Evolutionary conservation across 2,113 vertebrate genomes (phyloP).

Genomic region (Sander vitreus): DNA sequence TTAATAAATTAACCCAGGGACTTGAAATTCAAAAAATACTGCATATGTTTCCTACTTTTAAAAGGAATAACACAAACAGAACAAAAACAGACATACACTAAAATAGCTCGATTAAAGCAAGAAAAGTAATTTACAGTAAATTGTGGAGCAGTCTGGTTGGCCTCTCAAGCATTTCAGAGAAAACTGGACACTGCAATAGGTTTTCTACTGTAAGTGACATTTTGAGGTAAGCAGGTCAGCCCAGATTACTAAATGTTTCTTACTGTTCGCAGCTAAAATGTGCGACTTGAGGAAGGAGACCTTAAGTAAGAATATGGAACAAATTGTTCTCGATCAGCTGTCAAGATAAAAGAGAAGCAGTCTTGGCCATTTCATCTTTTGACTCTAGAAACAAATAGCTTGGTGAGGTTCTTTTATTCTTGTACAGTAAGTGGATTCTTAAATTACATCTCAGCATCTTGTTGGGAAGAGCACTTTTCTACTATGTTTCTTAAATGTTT

Average conservation of each 20-base stretch:
- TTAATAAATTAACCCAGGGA: conserved; percentile 4
- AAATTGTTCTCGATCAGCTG: neutral
- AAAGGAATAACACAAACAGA: neutral
- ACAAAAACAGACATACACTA: neutral
- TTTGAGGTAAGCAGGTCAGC: neutral
- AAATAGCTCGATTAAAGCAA: neutral
- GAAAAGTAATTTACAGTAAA: neutral
- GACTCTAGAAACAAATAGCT: neutral
- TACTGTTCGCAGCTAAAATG: neutral
- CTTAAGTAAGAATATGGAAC: neutral
- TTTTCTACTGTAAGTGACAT: neutral
- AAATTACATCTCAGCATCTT: neutral
- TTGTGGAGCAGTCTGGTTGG: neutral
- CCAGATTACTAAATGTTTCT: neutral
- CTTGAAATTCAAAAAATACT: conserved; percentile 2
- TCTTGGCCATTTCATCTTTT: neutral
- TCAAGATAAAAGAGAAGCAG: conserved; percentile 9
- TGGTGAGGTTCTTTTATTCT: neutral
- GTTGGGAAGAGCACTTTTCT: neutral
- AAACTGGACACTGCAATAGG: neutral
- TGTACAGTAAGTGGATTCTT: neutral
- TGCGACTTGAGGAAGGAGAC: neutral
- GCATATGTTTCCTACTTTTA: neutral
- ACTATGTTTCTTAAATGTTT: neutral
- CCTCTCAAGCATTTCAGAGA: neutral